Base-by-base conservation (phyloP, 2,113 vertebrate species). In the Zootoca vivipara region DNA sequence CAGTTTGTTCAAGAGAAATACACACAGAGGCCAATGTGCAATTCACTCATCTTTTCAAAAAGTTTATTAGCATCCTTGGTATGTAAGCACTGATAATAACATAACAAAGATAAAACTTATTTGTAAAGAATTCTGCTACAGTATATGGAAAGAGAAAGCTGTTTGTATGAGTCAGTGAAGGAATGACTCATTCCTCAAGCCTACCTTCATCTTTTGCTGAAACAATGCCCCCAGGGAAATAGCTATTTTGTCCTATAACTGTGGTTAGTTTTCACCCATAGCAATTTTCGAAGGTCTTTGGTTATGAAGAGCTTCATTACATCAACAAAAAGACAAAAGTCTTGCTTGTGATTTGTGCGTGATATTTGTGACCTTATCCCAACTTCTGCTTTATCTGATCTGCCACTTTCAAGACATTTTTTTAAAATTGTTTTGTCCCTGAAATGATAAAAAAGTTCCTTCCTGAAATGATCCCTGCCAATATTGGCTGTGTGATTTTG, bases 1-100 rank as follows among this genome's bases (percentile, higher is more conserved):
- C 16, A 62, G 58, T 20, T 46, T 72, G 85, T 20, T 5, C 22
- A 70, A 91, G 88, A 82, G 84, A 82, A 92, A 90, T 70, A 62
- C 13, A 62, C 18, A 20, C 58, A 62, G 58, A 88, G 83, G 0
- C 7, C 91, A 38, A 67, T 8, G 10, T 10, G 26, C 67, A 70
- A 12, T 28, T 7, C 67, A 70, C 26, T 70, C 2, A 30, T 1
- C 67, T 70, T 70, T 70, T 70, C 67, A 70, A 70, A 70, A 30
- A n/a, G 26, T 70, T 12, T 70, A n/a, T 70, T 30, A 28, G 24
- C 30, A 28, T 70, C 30, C 28, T 28, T 70, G 26, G 28, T 70
- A 70, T 70, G 67, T 7, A 30, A 70, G 28, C 10, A 70, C 67
- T 9, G 1, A 70, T 26, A 70, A 8, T 9, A 70, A 28, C 67